Base-by-base conservation (phyloP, 1,140 invertebrate species). In the Drosophila ohnishii region DNA sequence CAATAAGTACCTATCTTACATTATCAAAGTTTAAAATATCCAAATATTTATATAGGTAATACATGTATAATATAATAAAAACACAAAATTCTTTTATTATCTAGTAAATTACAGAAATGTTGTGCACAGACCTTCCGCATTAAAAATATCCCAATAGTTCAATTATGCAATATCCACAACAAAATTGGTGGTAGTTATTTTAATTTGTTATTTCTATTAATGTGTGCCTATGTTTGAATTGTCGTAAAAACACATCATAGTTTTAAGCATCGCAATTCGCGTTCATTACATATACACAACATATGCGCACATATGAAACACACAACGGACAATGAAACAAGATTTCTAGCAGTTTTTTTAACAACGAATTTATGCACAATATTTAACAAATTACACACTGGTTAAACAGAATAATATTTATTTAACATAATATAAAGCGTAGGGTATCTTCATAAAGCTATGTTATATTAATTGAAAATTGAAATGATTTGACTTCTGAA, bases 401-500 rank as follows among this genome's bases (percentile, higher is more conserved):
- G 16, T 11, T 5, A 42, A 42, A 19, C 30, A 14, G 13, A 34
- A 22, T 22, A 2, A 25, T 22, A 19, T 34, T 35, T 8, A 30
- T 34, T 13, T 60, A 34, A 60, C 44, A 60, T 25, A n/a, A 59
- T n/a, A 5, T 48, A 60, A 28, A 50, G 10, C 13, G 48, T 14
- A 16, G 13, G 8, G 45, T 22, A 16, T 42, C 55, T 19, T 45
- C 2, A 39, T 9, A 14, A 34, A 39, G 35, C 53, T 22, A 25
- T 39, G 14, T 28, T 30, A 32, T 44, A 28, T 16, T 58, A 28
- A 28, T 28, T 28, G 25, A 28, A 5, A 13, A 58, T 45, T 45
- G 39, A 39, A 64, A 44, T 57, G 51, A 34, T 35, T 45, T 44
- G 53, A 19, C 39, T 45, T 57, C 44, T 45, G 9, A 47, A 58